A percentile compares a stretch with the other conserved stretches of the same genome.
Evolutionary conservation across 2,888 invertebrate species (phyloP).

Genomic region (Amblyteles armatorius): DNA sequence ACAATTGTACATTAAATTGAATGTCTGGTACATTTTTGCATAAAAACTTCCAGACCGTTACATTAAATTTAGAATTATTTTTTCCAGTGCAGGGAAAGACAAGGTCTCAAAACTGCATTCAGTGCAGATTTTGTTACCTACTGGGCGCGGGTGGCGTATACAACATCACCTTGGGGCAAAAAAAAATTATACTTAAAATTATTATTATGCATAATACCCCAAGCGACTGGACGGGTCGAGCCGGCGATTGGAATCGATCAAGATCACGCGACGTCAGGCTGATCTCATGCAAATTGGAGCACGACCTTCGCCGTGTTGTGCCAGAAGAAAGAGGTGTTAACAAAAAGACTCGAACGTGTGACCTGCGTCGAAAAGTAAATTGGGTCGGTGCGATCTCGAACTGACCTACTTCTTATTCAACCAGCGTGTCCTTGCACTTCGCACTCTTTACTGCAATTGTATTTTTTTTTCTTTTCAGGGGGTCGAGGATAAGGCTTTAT

Average conservation of each 20-base stretch:
- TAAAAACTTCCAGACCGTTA: no score
- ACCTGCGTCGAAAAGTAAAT: constrained; percentile 23
- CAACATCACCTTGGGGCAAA: no score
- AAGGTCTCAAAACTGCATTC: no score
- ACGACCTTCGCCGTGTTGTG: constrained; percentile 18
- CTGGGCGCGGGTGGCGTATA: no score
- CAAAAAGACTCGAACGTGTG: neutral
- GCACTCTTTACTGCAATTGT: constrained; percentile 3
- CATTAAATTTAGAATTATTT: no score
- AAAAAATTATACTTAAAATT: no score
- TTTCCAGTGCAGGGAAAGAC: no score
- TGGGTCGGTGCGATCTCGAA: constrained; percentile 23
- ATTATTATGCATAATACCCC: neutral
- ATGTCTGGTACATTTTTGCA: no score
- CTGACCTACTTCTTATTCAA: constrained; percentile 38
- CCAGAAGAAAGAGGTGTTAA: constrained; percentile 13
- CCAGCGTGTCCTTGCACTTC: neutral
- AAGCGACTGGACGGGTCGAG: constrained; percentile 1
- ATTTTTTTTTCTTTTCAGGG: neutral
- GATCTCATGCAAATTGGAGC: constrained; percentile 29
- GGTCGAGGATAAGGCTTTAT: neutral
- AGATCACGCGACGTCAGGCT: neutral
- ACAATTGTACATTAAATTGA: no score
- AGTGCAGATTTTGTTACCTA: no score
- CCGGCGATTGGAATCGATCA: neutral